phyloP scores from a whole-genome alignment of 2,888 invertebrate genomes.

The Drosophila melanocephala region DNA sequence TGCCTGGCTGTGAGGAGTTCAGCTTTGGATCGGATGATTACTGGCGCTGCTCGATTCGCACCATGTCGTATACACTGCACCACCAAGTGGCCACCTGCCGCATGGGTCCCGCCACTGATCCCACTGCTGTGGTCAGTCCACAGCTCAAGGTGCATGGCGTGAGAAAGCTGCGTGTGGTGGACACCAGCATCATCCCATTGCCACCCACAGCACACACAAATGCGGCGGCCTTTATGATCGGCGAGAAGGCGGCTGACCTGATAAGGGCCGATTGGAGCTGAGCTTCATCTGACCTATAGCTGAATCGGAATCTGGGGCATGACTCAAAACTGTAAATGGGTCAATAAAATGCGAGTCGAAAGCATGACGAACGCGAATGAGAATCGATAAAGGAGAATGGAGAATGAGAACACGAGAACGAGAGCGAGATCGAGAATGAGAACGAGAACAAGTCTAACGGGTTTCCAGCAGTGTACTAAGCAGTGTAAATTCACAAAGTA shows the following conservation, averaged over 20 bases:
- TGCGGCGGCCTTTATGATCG: slow-evolving; percentile 90
- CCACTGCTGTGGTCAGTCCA: slow-evolving; percentile 88
- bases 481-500: not conserved
- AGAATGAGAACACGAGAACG: slow-evolving; percentile 20
- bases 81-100: slow-evolving; percentile 90
- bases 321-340: slow-evolving; percentile 51
- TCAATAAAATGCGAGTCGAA: slow-evolving; percentile 60
- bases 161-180: slow-evolving; percentile 88
- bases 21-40: slow-evolving; percentile 88
- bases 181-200: slow-evolving; percentile 89
- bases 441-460: slow-evolving; percentile 59
- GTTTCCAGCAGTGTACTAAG: slow-evolving; percentile 21
- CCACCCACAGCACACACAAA: slow-evolving; percentile 89
- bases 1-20: slow-evolving; percentile 86
- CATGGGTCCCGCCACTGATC: slow-evolving; percentile 89
- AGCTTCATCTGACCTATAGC: not conserved
- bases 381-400: not conserved
- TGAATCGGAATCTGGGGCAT: not conserved
- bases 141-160: slow-evolving; percentile 88
- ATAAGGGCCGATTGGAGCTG: slow-evolving; percentile 83
- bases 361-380: slow-evolving; percentile 25
- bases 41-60: slow-evolving; percentile 89
- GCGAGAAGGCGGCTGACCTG: slow-evolving; percentile 90
- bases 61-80: slow-evolving; percentile 88
- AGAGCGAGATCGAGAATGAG: slow-evolving; percentile 14